A percentile compares a stretch with the other conserved stretches of the same genome.
Conservation (phyloP, 2,888 invertebrate genomes). For the Lasius fuliginosus region DNA sequence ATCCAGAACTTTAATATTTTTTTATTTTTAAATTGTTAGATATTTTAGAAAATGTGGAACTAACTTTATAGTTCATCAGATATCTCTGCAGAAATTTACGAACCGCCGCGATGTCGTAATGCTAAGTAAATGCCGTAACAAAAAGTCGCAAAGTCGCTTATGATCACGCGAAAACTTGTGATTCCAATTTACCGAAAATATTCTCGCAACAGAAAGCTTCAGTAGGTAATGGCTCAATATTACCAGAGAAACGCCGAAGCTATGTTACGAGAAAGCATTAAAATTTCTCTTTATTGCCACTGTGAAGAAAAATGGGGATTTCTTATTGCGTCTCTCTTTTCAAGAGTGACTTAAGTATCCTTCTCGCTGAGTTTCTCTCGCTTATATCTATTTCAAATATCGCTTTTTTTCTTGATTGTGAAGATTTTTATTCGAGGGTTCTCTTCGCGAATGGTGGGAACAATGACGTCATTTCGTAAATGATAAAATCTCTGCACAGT, state of each 20-base stretch:
- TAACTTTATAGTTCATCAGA: too few relatives aligned
- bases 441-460: neutral
- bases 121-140: neutral
- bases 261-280: constrained; percentile 30
- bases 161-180: neutral
- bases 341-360: constrained; percentile 68
- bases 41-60: neutral
- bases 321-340: constrained; percentile 36
- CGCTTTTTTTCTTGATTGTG: neutral
- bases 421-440: constrained; percentile 5
- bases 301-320: constrained; percentile 46
- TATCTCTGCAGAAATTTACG: neutral
- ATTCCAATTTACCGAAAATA: constrained; percentile 9
- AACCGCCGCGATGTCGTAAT: constrained; percentile 3
- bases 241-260: constrained; percentile 10
- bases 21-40: neutral
- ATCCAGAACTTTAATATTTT: neutral
- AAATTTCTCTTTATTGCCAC: constrained; percentile 37
- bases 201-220: neutral
- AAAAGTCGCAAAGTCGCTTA: constrained; percentile 14
- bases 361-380: constrained; percentile 68
- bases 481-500: constrained; percentile 47
- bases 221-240: neutral
- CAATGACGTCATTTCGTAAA: constrained; percentile 36
- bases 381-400: constrained; percentile 69